Evolutionary conservation across 2,113 vertebrate genomes (phyloP), one percentile per base, ranked within the genome.

Genomic region (Gallinago undulata): DNA sequence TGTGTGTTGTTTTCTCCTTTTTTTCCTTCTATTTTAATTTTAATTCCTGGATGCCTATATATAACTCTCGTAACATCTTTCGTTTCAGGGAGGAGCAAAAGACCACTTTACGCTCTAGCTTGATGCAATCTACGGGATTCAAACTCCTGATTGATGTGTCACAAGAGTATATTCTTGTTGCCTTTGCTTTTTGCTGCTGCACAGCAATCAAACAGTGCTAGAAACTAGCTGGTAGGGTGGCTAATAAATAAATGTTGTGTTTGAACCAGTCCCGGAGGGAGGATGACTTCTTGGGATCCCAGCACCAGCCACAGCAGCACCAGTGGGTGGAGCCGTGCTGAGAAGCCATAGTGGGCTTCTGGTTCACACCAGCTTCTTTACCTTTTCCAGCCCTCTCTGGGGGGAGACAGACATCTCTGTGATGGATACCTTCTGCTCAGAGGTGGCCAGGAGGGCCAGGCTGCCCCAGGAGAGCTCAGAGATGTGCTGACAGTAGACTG

Each of bases 291-390:
- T 48, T 66, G 60, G n/a, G 25, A 41, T 67, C 22, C 22, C 18
- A 19, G 1, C 4, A 22, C 22, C 24, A 84, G 47, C 68, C 41
- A 13, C 33, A 45, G 70, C 10, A 15, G 70, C 59, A 23, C 55
- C 18, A 7, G 19, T 13, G 11, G 12, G 16, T 60, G 0, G 0
- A 67, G n/a, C 7, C 35, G 69, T 3, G 0, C 73, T 3, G 14
- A 48, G 50, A 53, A 74, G 37, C 21, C 13, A 0, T 30, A 55
- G 31, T 0, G 1, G 51, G 25, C 4, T 11, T 84, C 66, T 55
- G 50, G 19, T 56, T 92, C 64, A 19, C 10, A 4, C 4, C 0
- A 11, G 7, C 25, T 63, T 35, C 48, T 72, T 86, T 6, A 8
- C 15, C 23, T 77, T 90, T 74, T 24, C 24, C 27, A 15, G 11